A percentile compares a stretch with the other conserved stretches of the same genome.
Conservation (phyloP, 2,113 vertebrate genomes). For the Petaurus breviceps region DNA sequence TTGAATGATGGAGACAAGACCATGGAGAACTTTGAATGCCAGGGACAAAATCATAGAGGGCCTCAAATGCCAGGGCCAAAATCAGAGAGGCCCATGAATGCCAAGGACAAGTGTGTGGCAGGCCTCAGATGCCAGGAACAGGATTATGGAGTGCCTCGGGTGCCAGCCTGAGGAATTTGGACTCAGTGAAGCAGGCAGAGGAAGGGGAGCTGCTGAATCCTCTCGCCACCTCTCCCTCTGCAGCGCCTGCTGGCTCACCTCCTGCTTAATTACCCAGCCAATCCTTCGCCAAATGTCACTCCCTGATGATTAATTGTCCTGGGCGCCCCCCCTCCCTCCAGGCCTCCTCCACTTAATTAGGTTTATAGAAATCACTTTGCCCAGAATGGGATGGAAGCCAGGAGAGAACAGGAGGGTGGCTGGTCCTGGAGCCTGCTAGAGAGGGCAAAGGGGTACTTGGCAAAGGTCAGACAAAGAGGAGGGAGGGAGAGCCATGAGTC, state of each 20-base stretch:
- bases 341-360: constrained; percentile 54
- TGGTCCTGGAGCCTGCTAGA: background rate
- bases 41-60: background rate
- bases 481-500: background rate
- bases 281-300: constrained; percentile 67
- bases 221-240: background rate
- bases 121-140: background rate
- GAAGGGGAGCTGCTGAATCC: background rate
- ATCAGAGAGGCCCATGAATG: background rate
- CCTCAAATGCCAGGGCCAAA: background rate
- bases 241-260: constrained; percentile 40
- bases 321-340: constrained; percentile 41
- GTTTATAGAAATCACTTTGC: constrained; percentile 49
- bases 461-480: constrained; percentile 2
- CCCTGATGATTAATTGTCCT: constrained; percentile 58
- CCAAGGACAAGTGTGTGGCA: background rate
- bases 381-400: constrained; percentile 7
- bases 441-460: background rate
- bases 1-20: background rate
- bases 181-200: background rate
- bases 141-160: background rate
- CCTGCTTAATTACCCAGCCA: constrained; percentile 51
- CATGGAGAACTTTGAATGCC: background rate
- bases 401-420: background rate
- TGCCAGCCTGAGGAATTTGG: background rate